These are phyloP conservation scores for Nemopilema nomurai DNA, from an alignment of 30 jellyfish, hydroid and myxozoan species.

Conservation along the genomic window DNA sequence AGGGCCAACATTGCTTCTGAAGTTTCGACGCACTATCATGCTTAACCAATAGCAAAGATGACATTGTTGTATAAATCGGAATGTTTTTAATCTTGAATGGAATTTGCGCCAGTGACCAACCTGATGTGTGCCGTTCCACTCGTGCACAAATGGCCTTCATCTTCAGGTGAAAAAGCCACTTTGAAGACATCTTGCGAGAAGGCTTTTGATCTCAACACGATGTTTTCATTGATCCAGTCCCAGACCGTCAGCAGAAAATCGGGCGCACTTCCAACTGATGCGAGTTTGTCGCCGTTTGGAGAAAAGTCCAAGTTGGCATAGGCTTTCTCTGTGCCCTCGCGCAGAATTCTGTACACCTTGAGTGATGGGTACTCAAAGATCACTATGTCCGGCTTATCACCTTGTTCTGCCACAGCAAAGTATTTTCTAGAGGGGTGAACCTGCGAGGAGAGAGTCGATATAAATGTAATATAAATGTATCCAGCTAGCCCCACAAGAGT, in stretches of 20 bases:
- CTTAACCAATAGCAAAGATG: not conserved
- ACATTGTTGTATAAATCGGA: too few species aligned
- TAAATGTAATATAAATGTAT: not conserved
- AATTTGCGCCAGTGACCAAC: slow-evolving; percentile 17
- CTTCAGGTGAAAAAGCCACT: slow-evolving; percentile 96
- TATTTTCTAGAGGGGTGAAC: slow-evolving; percentile 88
- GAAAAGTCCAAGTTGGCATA: slow-evolving; percentile 86
- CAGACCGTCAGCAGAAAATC: slow-evolving; percentile 94
- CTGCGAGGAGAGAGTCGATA: slow-evolving; percentile 22
- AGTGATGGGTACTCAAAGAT: slow-evolving; percentile 90
- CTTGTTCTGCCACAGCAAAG: slow-evolving; percentile 93
- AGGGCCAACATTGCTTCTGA: too few species aligned
- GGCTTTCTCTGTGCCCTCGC: slow-evolving; percentile 86
- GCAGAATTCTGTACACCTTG: slow-evolving; percentile 59
- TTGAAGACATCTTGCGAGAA: slow-evolving; percentile 92
- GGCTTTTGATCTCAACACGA: slow-evolving; percentile 84
- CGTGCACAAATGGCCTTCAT: slow-evolving; percentile 94
- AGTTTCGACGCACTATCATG: too few species aligned
- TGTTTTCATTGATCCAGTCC: slow-evolving; percentile 91
- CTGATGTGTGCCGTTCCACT: slow-evolving; percentile 98
- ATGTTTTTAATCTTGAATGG: too few species aligned
- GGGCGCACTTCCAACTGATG: slow-evolving; percentile 95
- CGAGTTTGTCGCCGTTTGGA: slow-evolving; percentile 86
- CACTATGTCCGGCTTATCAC: slow-evolving; percentile 67
- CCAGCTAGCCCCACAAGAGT: too few species aligned